A percentile compares a stretch with the other conserved stretches of the same genome.
Conservation (phyloP, 2,797 vertebrate genomes). For the Meriones psammophilus region DNA sequence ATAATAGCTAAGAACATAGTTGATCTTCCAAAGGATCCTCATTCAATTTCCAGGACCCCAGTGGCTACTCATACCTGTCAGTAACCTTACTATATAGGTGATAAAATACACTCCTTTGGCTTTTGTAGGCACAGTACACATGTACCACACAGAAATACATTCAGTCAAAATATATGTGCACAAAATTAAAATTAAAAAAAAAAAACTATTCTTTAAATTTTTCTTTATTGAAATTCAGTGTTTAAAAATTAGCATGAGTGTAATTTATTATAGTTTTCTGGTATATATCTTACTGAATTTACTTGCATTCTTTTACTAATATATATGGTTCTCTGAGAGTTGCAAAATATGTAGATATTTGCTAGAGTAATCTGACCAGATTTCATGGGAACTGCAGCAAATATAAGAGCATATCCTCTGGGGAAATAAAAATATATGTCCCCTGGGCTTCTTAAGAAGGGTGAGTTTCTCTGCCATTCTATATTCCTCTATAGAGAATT, state of each 20-base stretch:
- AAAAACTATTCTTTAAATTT: neutral
- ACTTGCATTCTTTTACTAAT: neutral
- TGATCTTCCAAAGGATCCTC: neutral
- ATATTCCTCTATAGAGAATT: no score
- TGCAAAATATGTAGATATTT: neutral
- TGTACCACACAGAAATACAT: neutral
- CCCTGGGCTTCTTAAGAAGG: neutral
- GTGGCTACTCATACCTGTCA: neutral
- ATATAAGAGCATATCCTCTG: neutral
- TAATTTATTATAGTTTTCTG: neutral
- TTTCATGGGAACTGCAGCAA: neutral
- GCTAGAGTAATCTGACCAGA: neutral
- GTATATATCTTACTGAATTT: neutral
- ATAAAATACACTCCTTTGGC: neutral
- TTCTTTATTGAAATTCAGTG: neutral
- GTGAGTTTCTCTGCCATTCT: neutral
- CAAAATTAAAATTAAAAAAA: neutral
- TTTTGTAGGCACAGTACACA: neutral
- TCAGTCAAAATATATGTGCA: neutral
- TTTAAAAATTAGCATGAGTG: neutral
- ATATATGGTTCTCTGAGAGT: neutral
- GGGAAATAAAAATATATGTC: neutral
- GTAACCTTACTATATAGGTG: no score
- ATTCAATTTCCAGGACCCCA: neutral
- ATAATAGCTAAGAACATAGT: neutral